Base-by-base conservation (phyloP, 2,888 invertebrate species). In the Amaurobius ferox region DNA sequence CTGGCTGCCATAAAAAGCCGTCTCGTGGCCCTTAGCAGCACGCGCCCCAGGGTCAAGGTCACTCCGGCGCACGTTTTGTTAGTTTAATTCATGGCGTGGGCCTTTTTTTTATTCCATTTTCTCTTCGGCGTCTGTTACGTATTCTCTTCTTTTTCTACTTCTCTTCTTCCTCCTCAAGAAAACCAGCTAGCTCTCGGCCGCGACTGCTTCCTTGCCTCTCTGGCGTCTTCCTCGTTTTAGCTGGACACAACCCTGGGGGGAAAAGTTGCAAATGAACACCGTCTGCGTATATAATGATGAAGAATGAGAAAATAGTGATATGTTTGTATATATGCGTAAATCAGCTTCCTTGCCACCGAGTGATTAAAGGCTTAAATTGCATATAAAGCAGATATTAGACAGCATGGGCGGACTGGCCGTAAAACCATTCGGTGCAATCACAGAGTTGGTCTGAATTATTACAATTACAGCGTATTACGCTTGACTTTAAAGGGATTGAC, bases 31-130 rank as follows among this genome's bases (percentile, higher is more conserved):
- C 66, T 64, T 30, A 64, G 71, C 28, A 48, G 39, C 79, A 72
- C 72, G 67, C 73, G 74, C 68, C 26, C 40, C 74, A 80, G 62
- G 80, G 80, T 80, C 80, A 80, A 80, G 80, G 80, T 74, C 73
- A 68, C 19, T n/a, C 23, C 23, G 30, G 32, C 19, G 23, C 26
- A 19, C 66, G 30, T 55, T 55, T 55, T 55, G 55, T 55, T 55
- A 55, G 55, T 55, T 55, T 23, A 55, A 55, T 55, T 55, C 23
- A 23, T 23, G 23, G 23, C 55, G 19, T 11, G 23, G 55, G 23
- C 23, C 23, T 23, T 55, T 23, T 55, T 3, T 30, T 30, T 30
- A 23, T 9, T 13, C 7, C 23, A n/a, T 29, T 28, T 48, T 11
- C 30, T n/a, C 35, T 67, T 23, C 35, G 9, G 23, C n/a, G 28